phyloP scores from a whole-genome alignment of 1,140 invertebrate genomes.

The Spodoptera litura region DNA sequence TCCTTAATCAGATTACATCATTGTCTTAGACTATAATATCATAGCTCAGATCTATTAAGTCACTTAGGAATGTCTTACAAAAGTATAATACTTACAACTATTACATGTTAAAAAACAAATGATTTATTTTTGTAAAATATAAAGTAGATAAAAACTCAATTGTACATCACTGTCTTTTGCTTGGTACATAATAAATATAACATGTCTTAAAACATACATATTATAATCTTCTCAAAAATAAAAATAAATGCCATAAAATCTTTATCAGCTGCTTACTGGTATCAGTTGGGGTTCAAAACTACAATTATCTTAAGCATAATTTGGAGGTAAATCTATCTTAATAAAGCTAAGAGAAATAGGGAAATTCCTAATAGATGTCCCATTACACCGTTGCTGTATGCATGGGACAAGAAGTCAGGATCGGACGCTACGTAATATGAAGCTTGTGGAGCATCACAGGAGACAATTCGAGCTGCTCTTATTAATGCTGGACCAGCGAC shows the following conservation, averaged over 20 bases:
- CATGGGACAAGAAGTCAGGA: conserved; percentile 73
- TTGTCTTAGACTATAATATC: conserved; percentile 7
- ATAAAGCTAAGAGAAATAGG: conserved; percentile 62
- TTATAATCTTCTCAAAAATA: no score
- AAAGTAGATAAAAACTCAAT: no score
- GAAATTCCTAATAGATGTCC: conserved; percentile 62
- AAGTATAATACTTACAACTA: neutral
- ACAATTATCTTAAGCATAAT: neutral
- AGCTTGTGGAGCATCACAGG: conserved; percentile 78
- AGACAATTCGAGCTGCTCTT: conserved; percentile 74
- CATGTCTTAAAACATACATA: no score
- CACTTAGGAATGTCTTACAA: conserved; percentile 10
- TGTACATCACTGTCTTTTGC: no score
- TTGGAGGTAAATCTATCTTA: conserved; percentile 55
- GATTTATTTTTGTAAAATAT: neutral
- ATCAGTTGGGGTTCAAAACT: neutral
- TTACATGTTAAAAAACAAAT: neutral
- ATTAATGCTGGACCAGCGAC: conserved; percentile 70
- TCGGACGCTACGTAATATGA: conserved; percentile 77
- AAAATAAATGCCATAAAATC: no score
- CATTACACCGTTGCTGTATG: conserved; percentile 57
- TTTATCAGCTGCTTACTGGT: no score
- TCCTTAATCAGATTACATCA: neutral
- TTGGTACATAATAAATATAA: no score
- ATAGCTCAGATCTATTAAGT: conserved; percentile 28